A percentile compares a stretch with the other conserved stretches of the same genome.
Evolutionary conservation across 1,140 invertebrate species (phyloP).

Genomic region (Thereuonema tuberculata): DNA sequence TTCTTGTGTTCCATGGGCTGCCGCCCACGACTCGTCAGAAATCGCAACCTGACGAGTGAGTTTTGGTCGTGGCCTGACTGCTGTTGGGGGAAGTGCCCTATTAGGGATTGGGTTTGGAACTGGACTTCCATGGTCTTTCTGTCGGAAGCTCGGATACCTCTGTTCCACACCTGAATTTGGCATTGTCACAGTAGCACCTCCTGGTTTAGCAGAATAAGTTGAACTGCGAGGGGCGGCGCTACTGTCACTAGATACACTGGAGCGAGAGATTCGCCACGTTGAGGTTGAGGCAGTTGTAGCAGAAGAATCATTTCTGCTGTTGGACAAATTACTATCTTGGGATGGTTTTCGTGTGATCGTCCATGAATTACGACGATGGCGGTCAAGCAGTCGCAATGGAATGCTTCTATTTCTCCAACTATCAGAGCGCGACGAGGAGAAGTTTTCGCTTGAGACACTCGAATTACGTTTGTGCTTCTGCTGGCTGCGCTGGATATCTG

Average conservation of each 20-base stretch:
- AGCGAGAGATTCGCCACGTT: constrained; percentile 48
- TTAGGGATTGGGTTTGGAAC: neutral
- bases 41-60: constrained; percentile 60
- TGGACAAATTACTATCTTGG: constrained; percentile 71
- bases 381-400: constrained; percentile 49
- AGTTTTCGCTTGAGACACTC: constrained; percentile 68
- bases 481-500: constrained; percentile 57
- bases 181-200: neutral
- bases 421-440: constrained; percentile 65
- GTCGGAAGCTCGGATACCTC: neutral
- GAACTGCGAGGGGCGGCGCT: constrained; percentile 1
- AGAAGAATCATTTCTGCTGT: constrained; percentile 66
- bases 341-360: constrained; percentile 73
- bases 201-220: neutral
- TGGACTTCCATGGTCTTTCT: neutral
- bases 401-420: constrained; percentile 52
- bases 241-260: constrained; percentile 13
- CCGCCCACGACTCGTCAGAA: constrained; percentile 37
- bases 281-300: constrained; percentile 48
- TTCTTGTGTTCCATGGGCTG: neutral
- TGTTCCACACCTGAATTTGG: neutral
- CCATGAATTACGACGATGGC: constrained; percentile 68
- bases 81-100: constrained; percentile 14
- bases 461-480: constrained; percentile 52
- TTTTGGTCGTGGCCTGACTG: constrained; percentile 42